These are phyloP conservation scores for Temnothorax longispinosus DNA, from an alignment of 1,140 invertebrate species.

Conservation along the genomic window DNA sequence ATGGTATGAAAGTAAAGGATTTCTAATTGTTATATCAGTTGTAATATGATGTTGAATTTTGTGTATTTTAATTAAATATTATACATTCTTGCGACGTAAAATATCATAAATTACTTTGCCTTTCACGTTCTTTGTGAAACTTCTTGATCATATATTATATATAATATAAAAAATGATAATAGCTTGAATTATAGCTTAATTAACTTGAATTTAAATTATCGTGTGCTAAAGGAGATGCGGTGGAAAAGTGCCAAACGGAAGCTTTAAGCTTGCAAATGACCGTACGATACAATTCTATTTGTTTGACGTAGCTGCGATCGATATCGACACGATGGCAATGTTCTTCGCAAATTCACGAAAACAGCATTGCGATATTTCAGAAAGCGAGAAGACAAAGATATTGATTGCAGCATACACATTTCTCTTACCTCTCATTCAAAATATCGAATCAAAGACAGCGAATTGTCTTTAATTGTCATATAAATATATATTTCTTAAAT, in stretches of 20 bases:
- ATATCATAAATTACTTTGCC: neutral
- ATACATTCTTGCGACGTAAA: neutral
- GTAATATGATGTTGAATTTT: neutral
- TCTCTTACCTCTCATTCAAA: neutral
- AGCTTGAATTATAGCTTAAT: too few relatives aligned
- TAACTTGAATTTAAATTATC: conserved; percentile 26
- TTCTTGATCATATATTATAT: neutral
- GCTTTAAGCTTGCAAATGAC: conserved; percentile 11
- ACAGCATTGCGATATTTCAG: neutral
- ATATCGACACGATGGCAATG: conserved; percentile 27
- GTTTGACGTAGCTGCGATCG: conserved; percentile 29
- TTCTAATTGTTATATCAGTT: neutral
- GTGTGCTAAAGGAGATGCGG: neutral
- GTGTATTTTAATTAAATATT: neutral
- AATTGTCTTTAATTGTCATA: neutral
- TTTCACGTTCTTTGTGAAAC: neutral
- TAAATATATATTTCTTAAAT: neutral
- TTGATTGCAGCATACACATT: neutral
- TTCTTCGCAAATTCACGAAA: conserved; percentile 41
- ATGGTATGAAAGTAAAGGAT: neutral
- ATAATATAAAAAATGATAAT: neutral
- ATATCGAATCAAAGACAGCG: neutral
- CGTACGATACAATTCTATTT: conserved; percentile 30
- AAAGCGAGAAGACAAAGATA: neutral
- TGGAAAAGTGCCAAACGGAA: conserved; percentile 1